These are phyloP conservation scores for Rhodophaea formosa DNA, from an alignment of 2,888 invertebrate genomes.

Conservation along the genomic window DNA sequence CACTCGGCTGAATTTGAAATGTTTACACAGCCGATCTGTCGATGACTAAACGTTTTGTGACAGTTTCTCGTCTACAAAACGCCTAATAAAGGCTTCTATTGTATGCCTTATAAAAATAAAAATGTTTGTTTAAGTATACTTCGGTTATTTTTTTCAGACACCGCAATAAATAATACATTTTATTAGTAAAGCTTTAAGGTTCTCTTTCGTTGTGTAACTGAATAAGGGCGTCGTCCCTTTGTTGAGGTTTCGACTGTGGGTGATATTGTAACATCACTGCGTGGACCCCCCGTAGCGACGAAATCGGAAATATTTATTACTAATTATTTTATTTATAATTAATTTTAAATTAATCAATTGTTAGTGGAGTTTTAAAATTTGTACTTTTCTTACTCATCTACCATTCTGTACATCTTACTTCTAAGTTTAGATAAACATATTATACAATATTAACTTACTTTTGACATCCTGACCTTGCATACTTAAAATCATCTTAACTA, in stretches of 20 bases:
- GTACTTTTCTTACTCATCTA: too few species aligned
- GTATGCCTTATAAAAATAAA: slow-evolving; percentile 58
- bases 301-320: slow-evolving; percentile 3
- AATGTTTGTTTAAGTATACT: slow-evolving; percentile 51
- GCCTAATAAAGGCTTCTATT: slow-evolving; percentile 71
- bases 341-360: background rate
- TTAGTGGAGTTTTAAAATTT: background rate
- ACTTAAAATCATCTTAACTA: too few species aligned
- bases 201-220: background rate
- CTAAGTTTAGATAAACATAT: too few species aligned
- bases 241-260: slow-evolving; percentile 1
- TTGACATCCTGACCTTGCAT: too few species aligned
- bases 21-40: slow-evolving; percentile 67
- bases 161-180: slow-evolving; percentile 22
- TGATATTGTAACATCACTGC: slow-evolving; percentile 37
- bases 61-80: slow-evolving; percentile 70
- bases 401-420: too few species aligned
- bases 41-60: slow-evolving; percentile 67
- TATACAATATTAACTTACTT: too few species aligned
- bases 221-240: slow-evolving; percentile 3
- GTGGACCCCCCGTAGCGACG: slow-evolving; percentile 49
- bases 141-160: slow-evolving; percentile 17
- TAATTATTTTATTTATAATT: too few species aligned
- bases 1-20: slow-evolving; percentile 39
- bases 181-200: slow-evolving; percentile 31